A percentile compares a stretch with the other conserved stretches of the same genome.
These are phyloP conservation scores for Lophotriccus pileatus DNA, from an alignment of 2,797 vertebrate genomes.

Conservation along the genomic window DNA sequence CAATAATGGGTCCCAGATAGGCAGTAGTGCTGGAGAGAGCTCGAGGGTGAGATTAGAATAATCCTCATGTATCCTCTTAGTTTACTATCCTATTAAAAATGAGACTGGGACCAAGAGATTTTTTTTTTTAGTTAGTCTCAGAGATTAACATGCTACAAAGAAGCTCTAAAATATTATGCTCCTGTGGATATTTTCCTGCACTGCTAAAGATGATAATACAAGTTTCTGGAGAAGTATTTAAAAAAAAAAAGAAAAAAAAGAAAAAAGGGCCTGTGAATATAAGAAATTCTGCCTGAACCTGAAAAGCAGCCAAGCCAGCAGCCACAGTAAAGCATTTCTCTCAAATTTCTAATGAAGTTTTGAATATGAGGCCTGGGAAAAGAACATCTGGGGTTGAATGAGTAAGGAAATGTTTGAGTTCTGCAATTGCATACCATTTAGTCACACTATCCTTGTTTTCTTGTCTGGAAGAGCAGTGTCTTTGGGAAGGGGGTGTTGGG, in stretches of 20 bases:
- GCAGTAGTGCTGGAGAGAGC: slow-evolving; percentile 11
- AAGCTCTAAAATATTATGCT: slow-evolving; percentile 3
- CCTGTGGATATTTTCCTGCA: not conserved
- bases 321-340: not conserved
- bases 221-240: not conserved
- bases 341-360: not conserved
- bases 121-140: not conserved
- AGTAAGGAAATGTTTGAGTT: not conserved
- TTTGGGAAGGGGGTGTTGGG: not conserved
- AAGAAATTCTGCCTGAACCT: not conserved
- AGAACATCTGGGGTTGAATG: not conserved
- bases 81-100: slow-evolving; percentile 50
- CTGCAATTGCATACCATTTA: not conserved
- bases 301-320: slow-evolving; percentile 18
- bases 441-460: not conserved
- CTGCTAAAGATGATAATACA: not conserved
- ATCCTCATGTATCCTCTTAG: slow-evolving; percentile 49
- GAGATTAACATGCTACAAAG: slow-evolving; percentile 29
- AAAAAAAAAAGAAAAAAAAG: not conserved
- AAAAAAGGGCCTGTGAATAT: not conserved
- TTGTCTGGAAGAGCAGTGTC: not conserved
- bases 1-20: slow-evolving; percentile 1
- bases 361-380: not conserved
- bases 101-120: slow-evolving; percentile 7
- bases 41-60: slow-evolving; percentile 53